Base-by-base conservation (phyloP, 2,888 invertebrate species). In the Marronus borbonicus region DNA sequence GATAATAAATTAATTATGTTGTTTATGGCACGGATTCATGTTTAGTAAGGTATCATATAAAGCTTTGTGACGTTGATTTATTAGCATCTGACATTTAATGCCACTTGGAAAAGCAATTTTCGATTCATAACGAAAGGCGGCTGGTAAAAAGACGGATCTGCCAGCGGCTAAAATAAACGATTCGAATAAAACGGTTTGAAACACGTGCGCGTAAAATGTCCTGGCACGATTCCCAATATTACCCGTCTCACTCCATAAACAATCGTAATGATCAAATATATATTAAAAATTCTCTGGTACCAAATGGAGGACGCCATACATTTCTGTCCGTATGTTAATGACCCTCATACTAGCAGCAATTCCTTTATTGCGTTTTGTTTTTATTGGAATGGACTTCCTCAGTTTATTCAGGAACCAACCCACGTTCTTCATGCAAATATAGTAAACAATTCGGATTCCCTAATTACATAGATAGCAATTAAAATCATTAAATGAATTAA, bases 151-250 rank as follows among this genome's bases (percentile, higher is more conserved):
- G 70, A 60, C 64, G 49, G 36, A 31, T 77, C 49, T 72, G 77
- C 70, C 72, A 72, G 64, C 55, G 20, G 70, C 69, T 20, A 66
- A 76, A 76, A 76, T 76, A 76, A 66, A 66, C 76, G 55, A 66
- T 70, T 52, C 72, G 36, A 70, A 77, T 77, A 72, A 70, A 77
- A 72, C 31, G 50, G 64, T 31, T 66, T 68, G 60, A 62, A 80
- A 80, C 80, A 81, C 81, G 81, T 81, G 81, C 80, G 80, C 80
- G 65, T 52, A 78, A 80, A 80, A 78, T 82, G 64, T 60, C 74
- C 68, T 81, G 81, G 81, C 80, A 80, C 69, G 64, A 58, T 76
- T 80, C 79, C 81, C 81, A 74, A 80, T 79, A 78, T 81, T 79
- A 72, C 65, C 55, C 76, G 64, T 80, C 79, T 68, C 80, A 80